Evolutionary conservation across 1,140 invertebrate species (phyloP), one percentile per base, ranked within the genome.

Genomic region (Meloidogyne hapla): DNA sequence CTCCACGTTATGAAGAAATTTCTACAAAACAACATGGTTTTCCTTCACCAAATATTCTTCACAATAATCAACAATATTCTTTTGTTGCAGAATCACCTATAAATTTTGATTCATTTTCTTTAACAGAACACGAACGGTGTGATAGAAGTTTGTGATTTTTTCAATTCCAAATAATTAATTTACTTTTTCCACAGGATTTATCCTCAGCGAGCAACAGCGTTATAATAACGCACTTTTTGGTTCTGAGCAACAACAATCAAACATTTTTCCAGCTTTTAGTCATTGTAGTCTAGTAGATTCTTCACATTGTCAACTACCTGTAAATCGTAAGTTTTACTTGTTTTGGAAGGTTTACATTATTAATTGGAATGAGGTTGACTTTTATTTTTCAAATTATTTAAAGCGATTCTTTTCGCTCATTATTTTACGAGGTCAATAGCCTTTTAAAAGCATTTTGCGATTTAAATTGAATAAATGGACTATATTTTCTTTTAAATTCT

Each of bases 251-350:
- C 48, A 56, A 56, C 18, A 56, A 56, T n/a, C 18, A 56, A 56
- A 64, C 28, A 70, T 78, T 48, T 80, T 75, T 10, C 78, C 77
- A 8, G 76, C 77, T 1, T 80, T 66, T 45, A 78, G 77, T 21
- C 77, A 78, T 66, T 67, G 66, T n/a, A 78, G 40, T 42, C 69
- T 78, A 10, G 48, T 75, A n/a, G 48, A 56, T 56, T 56, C 48
- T 56, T 56, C 48, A 56, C 48, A 56, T 56, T 56, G 48, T 21
- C 48, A 56, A 8, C 1, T 56, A 21, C 48, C 48, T 48, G 45
- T 5, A n/a, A 56, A 56, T 56, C 48, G 48, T 56, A n/a, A n/a
- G 18, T 56, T 56, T n/a, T 56, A 6, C 0, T 33, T 6, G 33
- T n/a, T 0, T 21, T 56, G 0, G 6, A n/a, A 6, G 18, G 5